Evolutionary conservation across 2,797 vertebrate genomes (phyloP), one percentile per base, ranked within the genome.

Genomic region (Heliangelus exortis): DNA sequence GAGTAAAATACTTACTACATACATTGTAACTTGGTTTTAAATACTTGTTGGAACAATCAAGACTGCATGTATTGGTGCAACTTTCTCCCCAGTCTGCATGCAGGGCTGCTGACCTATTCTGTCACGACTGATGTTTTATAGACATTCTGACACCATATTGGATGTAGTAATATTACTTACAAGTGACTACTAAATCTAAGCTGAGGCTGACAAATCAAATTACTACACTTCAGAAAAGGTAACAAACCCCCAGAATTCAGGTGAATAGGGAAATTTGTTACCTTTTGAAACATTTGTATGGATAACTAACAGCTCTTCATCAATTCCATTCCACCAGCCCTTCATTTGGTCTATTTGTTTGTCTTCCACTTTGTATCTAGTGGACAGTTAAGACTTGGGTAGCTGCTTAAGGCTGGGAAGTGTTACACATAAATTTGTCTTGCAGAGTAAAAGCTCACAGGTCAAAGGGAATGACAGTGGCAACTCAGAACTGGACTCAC

Each of bases 361-460:
- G 25, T 77, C 50, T 87, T 81, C 51, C 15, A 12, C 50, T 43
- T 34, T 50, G 25, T 23, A 67, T 45, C 39, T 34, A 57, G 54
- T 5, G 83, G n/a, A 6, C 6, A 34, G 43, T 29, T 41, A 11
- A 25, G 53, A 29, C 36, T 9, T 10, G 3, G 19, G 39, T 18
- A 20, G 22, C 36, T 47, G 21, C 31, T 54, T 61, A 26, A 4
- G 13, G n/a, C 43, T 68, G 14, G 68, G 36, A n/a, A 31, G 53
- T 22, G 18, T 76, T 39, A 73, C 26, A 8, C 9, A 1, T 9
- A 26, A 51, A n/a, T 47, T 63, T 81, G 3, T 80, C 18, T 95
- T 93, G 39, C 96, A 98, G 98, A 97, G 31, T 94, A 98, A 98
- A 94, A 97, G 88, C 53, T 97, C 97, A 17, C 95, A 95, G 47